Conservation (phyloP, 2,113 vertebrate genomes). For the Rhodinocichla rosea region DNA sequence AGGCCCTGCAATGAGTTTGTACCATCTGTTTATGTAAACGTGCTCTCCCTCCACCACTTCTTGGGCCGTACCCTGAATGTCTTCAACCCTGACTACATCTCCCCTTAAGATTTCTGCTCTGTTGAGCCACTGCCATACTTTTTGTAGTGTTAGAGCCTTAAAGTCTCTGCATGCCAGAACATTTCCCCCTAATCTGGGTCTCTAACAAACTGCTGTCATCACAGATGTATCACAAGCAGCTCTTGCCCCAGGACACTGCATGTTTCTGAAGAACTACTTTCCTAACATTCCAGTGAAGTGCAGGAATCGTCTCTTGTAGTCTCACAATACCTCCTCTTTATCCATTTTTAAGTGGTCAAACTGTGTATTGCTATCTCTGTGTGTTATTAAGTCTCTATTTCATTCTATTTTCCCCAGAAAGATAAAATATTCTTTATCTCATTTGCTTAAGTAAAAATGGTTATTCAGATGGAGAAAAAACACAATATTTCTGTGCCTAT, state of each 20-base stretch:
- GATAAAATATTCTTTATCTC: background rate
- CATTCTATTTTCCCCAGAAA: background rate
- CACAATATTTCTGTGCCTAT: background rate
- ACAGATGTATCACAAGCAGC: slow-evolving; percentile 50
- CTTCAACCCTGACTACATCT: background rate
- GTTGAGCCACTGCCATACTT: background rate
- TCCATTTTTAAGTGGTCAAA: background rate
- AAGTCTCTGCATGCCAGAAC: slow-evolving; percentile 63
- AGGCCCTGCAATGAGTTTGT: background rate
- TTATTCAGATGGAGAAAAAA: background rate
- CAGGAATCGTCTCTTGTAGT: background rate
- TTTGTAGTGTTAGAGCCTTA: slow-evolving; percentile 14
- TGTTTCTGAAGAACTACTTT: slow-evolving; percentile 58
- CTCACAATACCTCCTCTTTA: background rate
- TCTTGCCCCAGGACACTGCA: slow-evolving; percentile 59
- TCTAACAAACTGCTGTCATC: slow-evolving; percentile 63
- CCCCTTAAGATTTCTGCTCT: slow-evolving; percentile 28
- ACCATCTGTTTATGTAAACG: background rate
- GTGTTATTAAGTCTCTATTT: background rate
- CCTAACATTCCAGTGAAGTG: slow-evolving; percentile 4
- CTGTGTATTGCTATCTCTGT: background rate
- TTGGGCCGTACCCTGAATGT: background rate
- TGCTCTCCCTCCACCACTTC: background rate
- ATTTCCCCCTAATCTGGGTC: slow-evolving; percentile 42
- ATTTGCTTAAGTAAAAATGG: background rate